phyloP scores from a whole-genome alignment of 2,113 vertebrate species.

The Colistium nudipinnis region DNA sequence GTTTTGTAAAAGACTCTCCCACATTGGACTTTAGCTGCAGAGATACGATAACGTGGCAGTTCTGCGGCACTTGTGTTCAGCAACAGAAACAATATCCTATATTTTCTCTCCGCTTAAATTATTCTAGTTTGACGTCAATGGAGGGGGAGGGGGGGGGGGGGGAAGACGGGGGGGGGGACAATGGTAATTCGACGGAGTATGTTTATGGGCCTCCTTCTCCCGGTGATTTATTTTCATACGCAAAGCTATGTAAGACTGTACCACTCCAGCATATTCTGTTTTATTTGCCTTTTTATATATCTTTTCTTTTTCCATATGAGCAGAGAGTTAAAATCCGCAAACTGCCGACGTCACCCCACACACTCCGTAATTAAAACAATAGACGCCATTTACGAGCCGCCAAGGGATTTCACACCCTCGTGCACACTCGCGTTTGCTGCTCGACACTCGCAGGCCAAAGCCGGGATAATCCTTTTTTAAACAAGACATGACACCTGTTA shows the following conservation, averaged over 20 bases:
- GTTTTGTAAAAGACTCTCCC: too few species aligned
- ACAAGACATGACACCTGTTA: constrained; percentile 76
- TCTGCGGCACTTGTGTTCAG: too few species aligned
- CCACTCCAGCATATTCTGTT: background rate
- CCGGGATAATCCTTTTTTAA: constrained; percentile 64
- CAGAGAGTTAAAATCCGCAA: constrained; percentile 20
- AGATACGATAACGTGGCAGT: too few species aligned
- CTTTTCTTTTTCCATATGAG: constrained; percentile 4
- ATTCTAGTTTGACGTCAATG: constrained; percentile 22
- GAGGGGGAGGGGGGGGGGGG: background rate
- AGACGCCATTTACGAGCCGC: constrained; percentile 53
- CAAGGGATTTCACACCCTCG: constrained; percentile 47
- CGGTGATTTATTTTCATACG: background rate
- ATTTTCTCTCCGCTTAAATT: constrained; percentile 20
- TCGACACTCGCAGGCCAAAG: constrained; percentile 49
- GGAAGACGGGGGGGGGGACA: background rate
- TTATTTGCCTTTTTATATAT: constrained; percentile 5
- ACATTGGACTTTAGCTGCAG: too few species aligned
- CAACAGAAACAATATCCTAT: constrained; percentile 23
- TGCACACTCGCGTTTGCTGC: constrained; percentile 26
- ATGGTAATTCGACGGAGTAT: background rate
- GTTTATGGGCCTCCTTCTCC: background rate
- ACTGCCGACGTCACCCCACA: constrained; percentile 24
- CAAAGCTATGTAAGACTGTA: constrained; percentile 17
- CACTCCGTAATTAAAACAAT: constrained; percentile 59